Conservation (phyloP, 2,888 invertebrate species). For the Dromius quadrimaculatus region DNA sequence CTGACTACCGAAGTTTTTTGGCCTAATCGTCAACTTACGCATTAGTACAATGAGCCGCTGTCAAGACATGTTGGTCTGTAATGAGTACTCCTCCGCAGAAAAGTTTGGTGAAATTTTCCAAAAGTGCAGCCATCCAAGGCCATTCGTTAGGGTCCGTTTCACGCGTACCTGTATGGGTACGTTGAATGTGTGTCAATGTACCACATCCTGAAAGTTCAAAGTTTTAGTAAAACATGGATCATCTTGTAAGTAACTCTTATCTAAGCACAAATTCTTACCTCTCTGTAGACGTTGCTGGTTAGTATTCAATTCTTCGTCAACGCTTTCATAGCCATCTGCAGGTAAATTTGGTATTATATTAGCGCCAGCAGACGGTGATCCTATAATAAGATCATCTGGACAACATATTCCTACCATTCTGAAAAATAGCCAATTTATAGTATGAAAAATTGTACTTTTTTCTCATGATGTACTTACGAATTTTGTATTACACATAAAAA, state of each 20-base stretch:
- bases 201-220: constrained; percentile 15
- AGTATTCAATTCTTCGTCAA: background rate
- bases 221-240: background rate
- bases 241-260: too few species aligned
- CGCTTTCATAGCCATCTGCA: constrained; percentile 70
- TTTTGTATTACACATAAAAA: constrained; percentile 79
- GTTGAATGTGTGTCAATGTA: constrained; percentile 7
- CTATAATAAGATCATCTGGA: constrained; percentile 69
- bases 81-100: constrained; percentile 87
- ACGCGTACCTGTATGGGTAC: constrained; percentile 50
- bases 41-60: constrained; percentile 80
- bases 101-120: constrained; percentile 68
- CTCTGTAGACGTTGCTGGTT: background rate
- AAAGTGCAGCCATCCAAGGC: constrained; percentile 88
- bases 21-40: constrained; percentile 65
- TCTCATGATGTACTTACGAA: constrained; percentile 71
- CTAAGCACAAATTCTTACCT: constrained; percentile 4
- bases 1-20: background rate
- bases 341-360: constrained; percentile 66
- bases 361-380: constrained; percentile 61
- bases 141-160: constrained; percentile 71
- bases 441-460: background rate
- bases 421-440: too few species aligned
- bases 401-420: constrained; percentile 82
- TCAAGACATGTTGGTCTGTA: constrained; percentile 82